Evolutionary conservation across 2,797 vertebrate genomes (phyloP).

Genomic region (Ammospiza maritima): DNA sequence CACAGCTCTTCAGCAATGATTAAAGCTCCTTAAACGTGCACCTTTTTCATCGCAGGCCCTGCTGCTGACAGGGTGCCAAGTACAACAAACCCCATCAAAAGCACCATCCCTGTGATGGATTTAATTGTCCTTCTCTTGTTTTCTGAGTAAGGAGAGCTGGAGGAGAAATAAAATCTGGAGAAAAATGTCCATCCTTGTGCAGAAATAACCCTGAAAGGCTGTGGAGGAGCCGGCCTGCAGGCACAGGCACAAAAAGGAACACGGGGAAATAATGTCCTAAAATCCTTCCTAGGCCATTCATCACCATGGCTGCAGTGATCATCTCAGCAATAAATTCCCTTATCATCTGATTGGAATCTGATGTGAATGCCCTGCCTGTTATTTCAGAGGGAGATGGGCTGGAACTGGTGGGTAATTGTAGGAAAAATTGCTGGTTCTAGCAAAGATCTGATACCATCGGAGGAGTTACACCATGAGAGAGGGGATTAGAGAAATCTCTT

Average conservation of each 20-base stretch:
- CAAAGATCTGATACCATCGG: background rate
- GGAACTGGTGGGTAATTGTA: slow-evolving; percentile 22
- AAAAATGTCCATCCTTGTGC: background rate
- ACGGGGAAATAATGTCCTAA: background rate
- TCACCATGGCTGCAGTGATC: background rate
- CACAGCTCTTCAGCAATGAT: background rate
- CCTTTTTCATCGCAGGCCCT: background rate
- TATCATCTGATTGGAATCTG: slow-evolving; percentile 28
- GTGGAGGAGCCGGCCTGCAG: background rate
- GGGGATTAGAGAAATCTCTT: slow-evolving; percentile 35
- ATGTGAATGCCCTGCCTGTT: slow-evolving; percentile 41
- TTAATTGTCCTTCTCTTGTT: background rate
- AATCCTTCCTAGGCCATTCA: background rate
- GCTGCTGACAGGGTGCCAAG: background rate
- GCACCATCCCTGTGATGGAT: background rate
- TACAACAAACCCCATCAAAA: background rate
- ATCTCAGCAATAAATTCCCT: slow-evolving; percentile 45
- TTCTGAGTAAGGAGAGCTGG: background rate
- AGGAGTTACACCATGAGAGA: background rate
- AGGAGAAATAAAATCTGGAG: background rate
- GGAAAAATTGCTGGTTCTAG: slow-evolving; percentile 27
- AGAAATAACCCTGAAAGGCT: background rate
- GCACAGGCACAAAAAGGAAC: background rate
- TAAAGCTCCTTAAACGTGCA: background rate
- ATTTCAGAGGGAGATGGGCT: slow-evolving; percentile 47